These are phyloP conservation scores for Carcina quercana DNA, from an alignment of 2,888 invertebrate species.

Conservation along the genomic window DNA sequence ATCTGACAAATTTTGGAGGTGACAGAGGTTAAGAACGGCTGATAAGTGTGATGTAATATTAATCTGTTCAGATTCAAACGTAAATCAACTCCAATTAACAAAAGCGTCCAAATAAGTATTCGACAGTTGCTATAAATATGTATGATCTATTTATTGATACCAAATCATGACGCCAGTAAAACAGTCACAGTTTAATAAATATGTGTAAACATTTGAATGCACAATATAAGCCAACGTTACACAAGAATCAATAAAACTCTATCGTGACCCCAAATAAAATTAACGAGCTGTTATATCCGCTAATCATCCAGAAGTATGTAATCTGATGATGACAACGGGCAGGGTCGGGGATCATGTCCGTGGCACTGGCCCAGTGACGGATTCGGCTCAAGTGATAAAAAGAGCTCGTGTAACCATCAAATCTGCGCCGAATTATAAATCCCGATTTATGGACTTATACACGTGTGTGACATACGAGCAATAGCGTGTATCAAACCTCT, in stretches of 20 bases:
- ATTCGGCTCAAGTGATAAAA: conserved; percentile 28
- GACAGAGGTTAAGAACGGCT: too few species aligned
- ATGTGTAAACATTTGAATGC: too few species aligned
- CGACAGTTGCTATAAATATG: too few species aligned
- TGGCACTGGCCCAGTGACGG: conserved; percentile 31
- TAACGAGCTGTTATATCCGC: conserved; percentile 6
- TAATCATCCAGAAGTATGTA: conserved; percentile 13
- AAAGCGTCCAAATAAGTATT: too few species aligned
- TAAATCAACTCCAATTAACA: too few species aligned
- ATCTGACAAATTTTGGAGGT: too few species aligned
- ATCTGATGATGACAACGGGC: conserved; percentile 4
- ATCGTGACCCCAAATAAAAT: conserved; percentile 6
- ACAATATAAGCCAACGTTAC: too few species aligned
- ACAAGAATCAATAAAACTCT: conserved; percentile 6
- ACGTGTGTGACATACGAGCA: conserved; percentile 6
- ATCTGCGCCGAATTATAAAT: conserved; percentile 30
- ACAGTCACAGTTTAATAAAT: too few species aligned
- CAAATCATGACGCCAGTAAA: too few species aligned
- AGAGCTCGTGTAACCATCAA: conserved; percentile 30
- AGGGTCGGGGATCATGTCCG: conserved; percentile 29
- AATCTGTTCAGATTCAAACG: too few species aligned
- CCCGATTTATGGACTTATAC: conserved; percentile 21
- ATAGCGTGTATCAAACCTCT: neutral
- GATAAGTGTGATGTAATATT: too few species aligned
- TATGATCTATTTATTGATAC: too few species aligned